Base-by-base conservation (phyloP, 2,888 invertebrate species). In the Bruchidius siliquastri region DNA sequence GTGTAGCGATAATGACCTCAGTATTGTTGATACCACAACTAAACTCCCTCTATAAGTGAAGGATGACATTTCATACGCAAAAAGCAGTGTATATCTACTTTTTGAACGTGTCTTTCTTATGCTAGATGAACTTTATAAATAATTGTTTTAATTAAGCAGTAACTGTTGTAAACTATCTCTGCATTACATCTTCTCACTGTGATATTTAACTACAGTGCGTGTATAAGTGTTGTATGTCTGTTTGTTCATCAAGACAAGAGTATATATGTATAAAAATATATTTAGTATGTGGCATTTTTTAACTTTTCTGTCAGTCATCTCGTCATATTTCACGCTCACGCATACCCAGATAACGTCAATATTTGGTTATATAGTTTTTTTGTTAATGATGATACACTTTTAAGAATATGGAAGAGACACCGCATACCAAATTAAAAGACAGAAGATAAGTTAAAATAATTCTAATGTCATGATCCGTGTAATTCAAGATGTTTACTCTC, bases 131-230 rank as follows among this genome's bases (percentile, higher is more conserved):
- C 80, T 81, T 82, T 81, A 82, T 79, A 79, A 81, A 69, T 21
- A 4, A 69, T 69, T 21, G 22, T 21, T 21, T 21, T 68, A 68
- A 21, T 10, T 68, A 8, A 22, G 20, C 81, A 83, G 83, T 80
- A 80, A 81, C 79, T 81, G 79, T 77, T 82, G 80, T 80, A 81
- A 79, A 82, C 78, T 76, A 78, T 80, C 69, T 79, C 79, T 81
- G 82, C 81, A 80, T 82, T 79, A 77, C 79, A 82, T 85, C 84
- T 83, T 85, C 49, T 85, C 86, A 85, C 86, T 86, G 86, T 86
- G 86, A 86, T 86, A 86, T 83, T 83, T 81, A 82, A 84, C 80
- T 84, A 84, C 84, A 85, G 84, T 85, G 84, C 84, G 83, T 85
- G 83, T 84, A 81, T 84, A 84, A 84, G 83, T 85, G 83, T 84